These are phyloP conservation scores for Lasius platythorax DNA, from an alignment of 2,888 invertebrate genomes.

Conservation along the genomic window DNA sequence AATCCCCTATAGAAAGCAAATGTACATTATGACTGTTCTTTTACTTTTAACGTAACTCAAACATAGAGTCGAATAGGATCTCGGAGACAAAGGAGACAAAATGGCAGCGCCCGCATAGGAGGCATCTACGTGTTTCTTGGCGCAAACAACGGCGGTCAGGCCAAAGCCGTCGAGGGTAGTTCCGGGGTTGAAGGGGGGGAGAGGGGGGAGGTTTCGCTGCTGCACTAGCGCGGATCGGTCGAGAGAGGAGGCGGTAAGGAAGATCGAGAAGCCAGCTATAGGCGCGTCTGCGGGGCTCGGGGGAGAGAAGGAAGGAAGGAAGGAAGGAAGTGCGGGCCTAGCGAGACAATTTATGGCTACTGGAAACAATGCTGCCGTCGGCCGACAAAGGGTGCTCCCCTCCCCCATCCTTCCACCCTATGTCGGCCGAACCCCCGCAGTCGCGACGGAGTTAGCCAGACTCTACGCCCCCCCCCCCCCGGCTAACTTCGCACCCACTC, in stretches of 20 bases:
- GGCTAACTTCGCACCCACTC: conserved; percentile 66
- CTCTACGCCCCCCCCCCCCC: conserved; percentile 44
- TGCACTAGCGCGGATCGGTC: conserved; percentile 23
- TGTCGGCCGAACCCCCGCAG: conserved; percentile 52
- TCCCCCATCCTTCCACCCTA: conserved; percentile 40
- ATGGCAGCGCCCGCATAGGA: conserved; percentile 18
- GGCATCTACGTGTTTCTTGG: conserved; percentile 51
- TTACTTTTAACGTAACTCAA: conserved; percentile 8
- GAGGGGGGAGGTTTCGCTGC: neutral
- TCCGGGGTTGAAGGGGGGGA: conserved; percentile 18
- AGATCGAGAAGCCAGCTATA: conserved; percentile 55
- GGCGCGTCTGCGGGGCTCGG: conserved; percentile 39
- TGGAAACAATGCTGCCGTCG: conserved; percentile 80
- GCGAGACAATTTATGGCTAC: conserved; percentile 81
- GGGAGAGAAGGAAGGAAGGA: conserved; percentile 55
- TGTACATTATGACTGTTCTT: neutral
- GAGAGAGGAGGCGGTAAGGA: conserved; percentile 63
- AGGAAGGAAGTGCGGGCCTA: conserved; percentile 77
- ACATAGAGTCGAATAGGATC: conserved; percentile 5
- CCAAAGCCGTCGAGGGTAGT: conserved; percentile 36
- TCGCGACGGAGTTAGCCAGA: conserved; percentile 69
- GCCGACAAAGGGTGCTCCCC: conserved; percentile 73
- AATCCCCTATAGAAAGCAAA: conserved; percentile 17
- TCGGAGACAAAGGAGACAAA: conserved; percentile 12
- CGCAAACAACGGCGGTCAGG: conserved; percentile 64